Evolutionary conservation across 2,797 vertebrate species (phyloP).

Genomic region (Varecia variegata): DNA sequence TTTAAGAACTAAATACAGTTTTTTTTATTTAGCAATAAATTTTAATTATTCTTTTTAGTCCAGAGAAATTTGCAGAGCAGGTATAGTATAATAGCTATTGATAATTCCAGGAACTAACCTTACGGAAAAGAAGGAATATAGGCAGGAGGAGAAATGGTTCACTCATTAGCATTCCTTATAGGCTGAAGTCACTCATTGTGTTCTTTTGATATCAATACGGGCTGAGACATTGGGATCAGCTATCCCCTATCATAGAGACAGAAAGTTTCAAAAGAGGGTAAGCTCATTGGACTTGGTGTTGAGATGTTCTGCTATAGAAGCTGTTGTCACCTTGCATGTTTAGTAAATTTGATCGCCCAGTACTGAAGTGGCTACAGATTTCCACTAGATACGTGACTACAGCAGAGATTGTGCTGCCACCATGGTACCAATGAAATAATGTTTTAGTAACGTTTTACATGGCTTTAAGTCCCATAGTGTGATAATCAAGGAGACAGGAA

Average conservation of each 20-base stretch:
- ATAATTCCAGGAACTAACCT: background rate
- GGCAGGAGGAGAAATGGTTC: background rate
- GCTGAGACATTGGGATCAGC: background rate
- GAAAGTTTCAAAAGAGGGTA: background rate
- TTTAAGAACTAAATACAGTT: background rate
- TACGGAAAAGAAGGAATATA: background rate
- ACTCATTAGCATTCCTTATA: background rate
- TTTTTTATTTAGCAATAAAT: background rate
- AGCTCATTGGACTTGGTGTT: background rate
- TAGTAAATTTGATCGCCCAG: background rate
- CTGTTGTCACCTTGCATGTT: background rate
- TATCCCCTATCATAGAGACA: background rate
- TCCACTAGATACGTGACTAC: background rate
- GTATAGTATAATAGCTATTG: background rate
- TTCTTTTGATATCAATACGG: background rate
- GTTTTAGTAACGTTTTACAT: background rate
- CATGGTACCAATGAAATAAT: rapidly evolving
- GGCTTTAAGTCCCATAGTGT: background rate
- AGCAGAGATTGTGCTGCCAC: background rate
- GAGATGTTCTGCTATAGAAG: background rate
- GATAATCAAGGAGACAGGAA: background rate
- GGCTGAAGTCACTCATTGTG: background rate
- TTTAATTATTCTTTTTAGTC: background rate
- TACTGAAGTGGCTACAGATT: background rate
- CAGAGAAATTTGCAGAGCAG: background rate